Percentiles rank a stretch among this genome's conserved stretches.
phyloP scores from a whole-genome alignment of 2,113 vertebrate species.

The Acinonyx jubatus region DNA sequence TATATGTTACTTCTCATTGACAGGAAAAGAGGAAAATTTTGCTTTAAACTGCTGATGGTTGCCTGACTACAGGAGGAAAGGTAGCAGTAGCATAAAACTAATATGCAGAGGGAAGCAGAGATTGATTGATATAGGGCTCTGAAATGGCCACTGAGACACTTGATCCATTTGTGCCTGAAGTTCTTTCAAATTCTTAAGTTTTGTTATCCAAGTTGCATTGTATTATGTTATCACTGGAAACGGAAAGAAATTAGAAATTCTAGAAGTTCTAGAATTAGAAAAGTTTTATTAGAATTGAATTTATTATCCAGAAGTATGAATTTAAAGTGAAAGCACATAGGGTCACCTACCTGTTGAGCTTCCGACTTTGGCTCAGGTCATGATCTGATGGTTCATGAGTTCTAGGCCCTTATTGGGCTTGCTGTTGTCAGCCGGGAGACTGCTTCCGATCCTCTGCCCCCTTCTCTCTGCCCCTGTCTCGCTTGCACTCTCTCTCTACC shows the following conservation, averaged over 20 bases:
- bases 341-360: too few species aligned
- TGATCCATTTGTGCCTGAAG: neutral
- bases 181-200: neutral
- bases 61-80: neutral
- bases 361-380: too few species aligned
- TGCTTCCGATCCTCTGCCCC: too few species aligned
- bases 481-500: too few species aligned
- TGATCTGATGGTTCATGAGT: too few species aligned
- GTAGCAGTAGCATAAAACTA: neutral
- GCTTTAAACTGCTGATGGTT: neutral
- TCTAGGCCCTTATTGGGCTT: too few species aligned
- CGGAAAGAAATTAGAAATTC: neutral
- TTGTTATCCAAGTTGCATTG: neutral
- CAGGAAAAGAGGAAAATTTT: neutral
- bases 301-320: neutral
- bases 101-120: neutral
- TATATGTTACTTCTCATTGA: neutral
- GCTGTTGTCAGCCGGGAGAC: too few species aligned
- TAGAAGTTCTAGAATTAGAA: too few species aligned
- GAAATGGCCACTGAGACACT: neutral
- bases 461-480: too few species aligned
- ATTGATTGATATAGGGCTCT: neutral
- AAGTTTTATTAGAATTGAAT: neutral
- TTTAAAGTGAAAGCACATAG: neutral
- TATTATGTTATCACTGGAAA: neutral